These are phyloP conservation scores for Deilephila elpenor DNA, from an alignment of 2,888 invertebrate genomes.

Conservation along the genomic window DNA sequence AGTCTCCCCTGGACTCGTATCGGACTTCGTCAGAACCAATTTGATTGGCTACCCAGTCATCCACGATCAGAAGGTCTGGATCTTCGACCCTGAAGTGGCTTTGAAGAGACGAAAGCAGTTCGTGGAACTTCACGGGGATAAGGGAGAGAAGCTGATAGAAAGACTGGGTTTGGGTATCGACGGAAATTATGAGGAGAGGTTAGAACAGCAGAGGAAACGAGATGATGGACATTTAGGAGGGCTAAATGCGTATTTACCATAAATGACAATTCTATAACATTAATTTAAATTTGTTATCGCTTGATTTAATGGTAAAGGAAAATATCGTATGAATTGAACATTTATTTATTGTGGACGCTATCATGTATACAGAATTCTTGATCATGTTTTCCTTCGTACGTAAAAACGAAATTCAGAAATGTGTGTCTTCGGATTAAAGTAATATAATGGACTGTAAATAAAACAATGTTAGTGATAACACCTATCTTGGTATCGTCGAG, in stretches of 20 bases:
- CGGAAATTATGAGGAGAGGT: slow-evolving; percentile 84
- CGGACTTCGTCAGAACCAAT: slow-evolving; percentile 76
- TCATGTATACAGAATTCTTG: no score
- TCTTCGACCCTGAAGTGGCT: slow-evolving; percentile 87
- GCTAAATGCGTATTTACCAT: slow-evolving; percentile 67
- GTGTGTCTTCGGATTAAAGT: no score
- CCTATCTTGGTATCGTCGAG: no score
- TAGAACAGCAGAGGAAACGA: slow-evolving; percentile 77
- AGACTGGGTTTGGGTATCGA: slow-evolving; percentile 87
- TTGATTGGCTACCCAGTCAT: slow-evolving; percentile 86
- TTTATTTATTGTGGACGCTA: no score
- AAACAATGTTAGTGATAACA: no score
- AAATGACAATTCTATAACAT: neutral
- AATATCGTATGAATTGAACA: neutral
- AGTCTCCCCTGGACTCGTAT: slow-evolving; percentile 61
- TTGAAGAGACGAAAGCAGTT: slow-evolving; percentile 85
- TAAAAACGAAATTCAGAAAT: no score
- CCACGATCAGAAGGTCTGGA: slow-evolving; percentile 84
- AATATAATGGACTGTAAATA: no score
- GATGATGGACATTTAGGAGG: slow-evolving; percentile 86
- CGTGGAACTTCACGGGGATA: slow-evolving; percentile 85
- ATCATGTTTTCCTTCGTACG: no score
- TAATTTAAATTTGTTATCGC: no score
- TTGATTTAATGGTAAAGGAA: no score
- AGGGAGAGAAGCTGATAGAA: slow-evolving; percentile 87